Evolutionary conservation across 2,797 vertebrate genomes (phyloP).

Genomic region (Rousettus madagascariensis): DNA sequence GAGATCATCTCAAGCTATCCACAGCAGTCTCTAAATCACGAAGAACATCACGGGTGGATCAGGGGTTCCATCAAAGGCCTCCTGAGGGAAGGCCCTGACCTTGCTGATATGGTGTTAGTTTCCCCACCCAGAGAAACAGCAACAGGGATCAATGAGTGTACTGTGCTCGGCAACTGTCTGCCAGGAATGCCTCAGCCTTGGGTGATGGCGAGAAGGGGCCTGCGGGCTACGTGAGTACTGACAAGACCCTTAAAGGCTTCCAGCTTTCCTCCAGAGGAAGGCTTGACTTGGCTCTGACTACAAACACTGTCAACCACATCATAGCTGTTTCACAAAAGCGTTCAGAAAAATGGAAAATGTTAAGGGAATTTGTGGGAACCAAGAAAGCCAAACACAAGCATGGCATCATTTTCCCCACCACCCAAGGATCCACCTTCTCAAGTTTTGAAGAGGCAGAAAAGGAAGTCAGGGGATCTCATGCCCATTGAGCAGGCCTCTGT

Average conservation of each 20-base stretch:
- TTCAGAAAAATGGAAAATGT: conserved; percentile 71
- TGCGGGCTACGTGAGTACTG: not conserved
- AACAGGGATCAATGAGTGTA: fast-evolving
- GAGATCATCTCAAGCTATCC: not conserved
- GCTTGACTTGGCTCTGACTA: conserved; percentile 66
- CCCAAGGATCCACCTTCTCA: conserved; percentile 51
- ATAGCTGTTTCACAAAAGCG: conserved; percentile 60
- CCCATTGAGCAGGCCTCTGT: not conserved
- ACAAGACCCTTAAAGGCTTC: conserved; percentile 52
- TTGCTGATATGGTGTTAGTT: not conserved
- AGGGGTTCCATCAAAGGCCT: not conserved
- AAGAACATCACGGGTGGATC: not conserved
- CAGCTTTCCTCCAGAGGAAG: conserved; percentile 60
- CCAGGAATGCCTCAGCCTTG: not conserved
- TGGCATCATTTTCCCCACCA: conserved; percentile 51
- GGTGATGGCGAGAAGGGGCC: not conserved
- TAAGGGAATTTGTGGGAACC: conserved; percentile 66
- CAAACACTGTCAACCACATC: conserved; percentile 67
- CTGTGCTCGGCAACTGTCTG: not conserved
- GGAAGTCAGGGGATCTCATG: not conserved
- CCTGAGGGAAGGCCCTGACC: not conserved
- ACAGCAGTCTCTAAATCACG: not conserved
- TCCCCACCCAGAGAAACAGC: not conserved
- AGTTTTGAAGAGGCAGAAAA: not conserved
- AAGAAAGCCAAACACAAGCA: conserved; percentile 58